A percentile compares a stretch with the other conserved stretches of the same genome.
phyloP scores from a whole-genome alignment of 1,140 invertebrate genomes.

The Papilio dardanus region DNA sequence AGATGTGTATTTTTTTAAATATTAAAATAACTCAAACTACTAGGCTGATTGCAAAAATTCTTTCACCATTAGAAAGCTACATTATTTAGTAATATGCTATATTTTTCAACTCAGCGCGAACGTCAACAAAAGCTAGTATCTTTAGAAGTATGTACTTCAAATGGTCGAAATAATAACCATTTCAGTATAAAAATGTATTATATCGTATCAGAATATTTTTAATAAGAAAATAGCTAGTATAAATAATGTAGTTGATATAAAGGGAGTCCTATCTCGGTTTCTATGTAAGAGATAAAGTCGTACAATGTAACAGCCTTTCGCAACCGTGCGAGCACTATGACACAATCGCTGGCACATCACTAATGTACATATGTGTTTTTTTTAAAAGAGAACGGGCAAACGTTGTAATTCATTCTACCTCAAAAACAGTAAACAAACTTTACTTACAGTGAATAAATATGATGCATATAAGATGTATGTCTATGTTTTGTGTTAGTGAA shows the following conservation, averaged over 20 bases:
- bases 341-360: conserved; percentile 11
- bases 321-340: conserved; percentile 25
- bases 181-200: neutral
- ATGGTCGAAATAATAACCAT: neutral
- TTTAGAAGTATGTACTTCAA: neutral
- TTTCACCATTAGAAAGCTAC: no score
- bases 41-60: no score
- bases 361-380: neutral
- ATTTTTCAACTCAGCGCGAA: no score
- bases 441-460: no score
- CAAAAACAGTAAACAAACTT: neutral
- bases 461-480: no score
- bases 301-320: conserved; percentile 35
- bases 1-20: no score
- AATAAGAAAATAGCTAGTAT: neutral
- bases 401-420: neutral
- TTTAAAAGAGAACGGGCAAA: no score
- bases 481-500: no score
- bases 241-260: neutral
- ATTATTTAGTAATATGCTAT: no score
- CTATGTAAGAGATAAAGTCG: conserved; percentile 46
- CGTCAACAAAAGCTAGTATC: no score
- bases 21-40: no score
- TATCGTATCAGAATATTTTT: neutral
- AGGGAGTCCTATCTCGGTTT: conserved; percentile 44